Evolutionary conservation across 92 coral and sea anemone species (phyloP).

Genomic region (Plumapathes pennacea): DNA sequence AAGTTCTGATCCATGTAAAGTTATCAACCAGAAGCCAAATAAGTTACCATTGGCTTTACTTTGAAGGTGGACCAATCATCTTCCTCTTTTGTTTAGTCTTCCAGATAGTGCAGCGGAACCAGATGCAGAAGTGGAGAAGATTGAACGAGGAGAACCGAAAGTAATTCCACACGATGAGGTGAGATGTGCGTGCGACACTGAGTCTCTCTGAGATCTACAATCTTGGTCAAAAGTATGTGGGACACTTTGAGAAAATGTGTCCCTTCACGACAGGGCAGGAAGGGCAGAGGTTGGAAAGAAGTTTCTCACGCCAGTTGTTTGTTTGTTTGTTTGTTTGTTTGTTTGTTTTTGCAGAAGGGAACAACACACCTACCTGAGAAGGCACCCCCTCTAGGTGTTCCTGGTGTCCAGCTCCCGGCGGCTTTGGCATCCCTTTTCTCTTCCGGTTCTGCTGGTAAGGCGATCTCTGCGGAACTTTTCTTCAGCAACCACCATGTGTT

Average conservation of each 20-base stretch:
- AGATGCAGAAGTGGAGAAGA: slow-evolving; percentile 72
- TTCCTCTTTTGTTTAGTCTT: slow-evolving; percentile 53
- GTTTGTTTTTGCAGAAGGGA: slow-evolving; percentile 60
- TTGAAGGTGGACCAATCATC: too few species aligned
- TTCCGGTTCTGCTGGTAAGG: slow-evolving; percentile 13
- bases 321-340: neutral
- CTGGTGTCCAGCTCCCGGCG: slow-evolving; percentile 73
- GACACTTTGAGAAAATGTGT: too few species aligned
- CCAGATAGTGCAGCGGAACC: slow-evolving; percentile 99
- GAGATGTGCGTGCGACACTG: neutral
- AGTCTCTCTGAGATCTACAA: neutral
- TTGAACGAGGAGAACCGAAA: slow-evolving; percentile 71
- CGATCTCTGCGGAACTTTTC: too few species aligned
- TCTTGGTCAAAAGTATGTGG: too few species aligned
- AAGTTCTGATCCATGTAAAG: too few species aligned
- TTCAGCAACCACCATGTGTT: too few species aligned
- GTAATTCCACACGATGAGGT: slow-evolving; percentile 99
- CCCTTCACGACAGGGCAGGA: too few species aligned
- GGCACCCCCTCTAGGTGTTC: slow-evolving; percentile 35
- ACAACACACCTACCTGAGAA: slow-evolving; percentile 79
- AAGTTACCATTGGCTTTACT: neutral
- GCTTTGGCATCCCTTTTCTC: slow-evolving; percentile 74
- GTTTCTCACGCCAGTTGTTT: too few species aligned
- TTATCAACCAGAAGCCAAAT: too few species aligned
- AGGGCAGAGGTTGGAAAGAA: too few species aligned